Evolutionary conservation across 1,140 invertebrate genomes (phyloP), one percentile per base, ranked within the genome.

Genomic region (Dysdera silvatica): DNA sequence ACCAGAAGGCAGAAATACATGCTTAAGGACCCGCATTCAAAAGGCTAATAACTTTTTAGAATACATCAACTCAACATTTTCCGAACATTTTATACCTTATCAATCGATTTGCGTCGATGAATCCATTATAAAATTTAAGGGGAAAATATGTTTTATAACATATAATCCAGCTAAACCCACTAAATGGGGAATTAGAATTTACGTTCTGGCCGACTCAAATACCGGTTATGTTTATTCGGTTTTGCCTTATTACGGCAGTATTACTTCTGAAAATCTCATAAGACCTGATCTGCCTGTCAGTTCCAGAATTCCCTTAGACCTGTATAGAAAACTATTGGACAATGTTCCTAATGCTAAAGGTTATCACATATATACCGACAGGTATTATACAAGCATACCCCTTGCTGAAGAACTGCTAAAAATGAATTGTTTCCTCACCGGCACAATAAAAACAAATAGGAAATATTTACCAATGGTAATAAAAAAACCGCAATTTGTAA

Each of bases 61-160:
- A 45, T 37, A 37, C 7, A 37, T 7, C 33, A 16, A 16, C 33
- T 16, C 33, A 37, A 7, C 33, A 37, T 7, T n/a, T n/a, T 37
- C 35, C 12, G 1, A 37, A 37, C 1, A 2, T n/a, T 10, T 37
- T 37, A 10, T 2, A 45, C 41, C 41, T 45, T 6, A n/a, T 8
- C 6, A 45, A 45, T 8, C 6, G 6, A 45, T 45, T 8, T 45
- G 41, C 41, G n/a, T 45, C n/a, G 41, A 45, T n/a, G 41, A 45
- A 45, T 45, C 41, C n/a, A n/a, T 45, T 8, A n/a, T 45, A 8
- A 45, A 45, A 45, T 45, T 45, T 45, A 45, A 45, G n/a, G 41
- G 41, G n/a, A 45, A 45, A n/a, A 45, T 45, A 45, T 8, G 41
- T n/a, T 45, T 45, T n/a, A 45, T 45, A 6, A 45, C 41, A 45